Conservation (phyloP, 2,113 vertebrate genomes). For the Callipepla californica region DNA sequence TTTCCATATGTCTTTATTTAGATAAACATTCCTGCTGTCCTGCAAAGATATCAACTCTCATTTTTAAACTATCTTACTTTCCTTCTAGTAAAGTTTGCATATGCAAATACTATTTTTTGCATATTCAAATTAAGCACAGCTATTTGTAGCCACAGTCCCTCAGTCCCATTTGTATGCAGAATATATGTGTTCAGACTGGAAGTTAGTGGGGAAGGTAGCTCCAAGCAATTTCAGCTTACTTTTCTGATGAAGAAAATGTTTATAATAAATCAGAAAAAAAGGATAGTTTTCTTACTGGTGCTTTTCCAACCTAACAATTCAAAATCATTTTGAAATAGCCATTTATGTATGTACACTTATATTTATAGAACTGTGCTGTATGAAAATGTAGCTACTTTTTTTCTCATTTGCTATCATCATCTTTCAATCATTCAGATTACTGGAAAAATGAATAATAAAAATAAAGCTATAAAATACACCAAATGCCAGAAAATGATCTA, state of each 20-base stretch:
- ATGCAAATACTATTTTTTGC: constrained; percentile 46
- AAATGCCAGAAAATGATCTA: neutral
- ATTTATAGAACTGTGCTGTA: neutral
- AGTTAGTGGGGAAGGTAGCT: constrained; percentile 8
- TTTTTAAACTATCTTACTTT: neutral
- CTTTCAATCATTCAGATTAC: neutral
- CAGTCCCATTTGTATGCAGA: neutral
- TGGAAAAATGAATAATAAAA: neutral
- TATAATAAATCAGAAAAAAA: neutral
- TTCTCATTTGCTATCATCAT: neutral
- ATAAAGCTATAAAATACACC: neutral
- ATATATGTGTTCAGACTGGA: neutral
- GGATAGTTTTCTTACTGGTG: neutral
- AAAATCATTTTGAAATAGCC: neutral
- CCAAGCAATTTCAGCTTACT: neutral
- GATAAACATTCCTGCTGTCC: neutral
- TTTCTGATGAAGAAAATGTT: neutral
- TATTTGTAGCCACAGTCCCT: constrained; percentile 19
- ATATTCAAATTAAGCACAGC: constrained; percentile 43
- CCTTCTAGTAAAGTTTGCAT: constrained; percentile 13
- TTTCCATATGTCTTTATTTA: neutral
- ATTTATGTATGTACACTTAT: neutral
- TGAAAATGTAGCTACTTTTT: neutral
- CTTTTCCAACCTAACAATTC: neutral
- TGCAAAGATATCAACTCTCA: neutral